A percentile compares a stretch with the other conserved stretches of the same genome.
These are phyloP conservation scores for Petrophora chlorosata DNA, from an alignment of 2,888 invertebrate genomes.

Conservation along the genomic window DNA sequence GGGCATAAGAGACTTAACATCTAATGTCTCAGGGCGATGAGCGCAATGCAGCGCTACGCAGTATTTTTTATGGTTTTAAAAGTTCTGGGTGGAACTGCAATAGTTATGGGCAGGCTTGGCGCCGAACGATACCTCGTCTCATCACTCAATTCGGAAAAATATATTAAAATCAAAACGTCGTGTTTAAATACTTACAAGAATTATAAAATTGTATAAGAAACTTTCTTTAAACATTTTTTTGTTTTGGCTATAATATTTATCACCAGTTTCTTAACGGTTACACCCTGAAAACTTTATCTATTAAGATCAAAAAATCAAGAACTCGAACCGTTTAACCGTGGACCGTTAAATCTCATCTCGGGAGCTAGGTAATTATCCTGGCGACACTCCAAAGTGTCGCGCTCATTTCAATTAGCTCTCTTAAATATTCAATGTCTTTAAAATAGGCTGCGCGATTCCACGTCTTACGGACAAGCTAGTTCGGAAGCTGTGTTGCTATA, in stretches of 20 bases:
- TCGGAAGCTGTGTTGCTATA: slow-evolving; percentile 40
- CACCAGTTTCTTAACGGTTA: background rate
- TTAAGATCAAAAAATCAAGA: slow-evolving; percentile 34
- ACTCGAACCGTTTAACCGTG: slow-evolving; percentile 63
- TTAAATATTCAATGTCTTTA: slow-evolving; percentile 84
- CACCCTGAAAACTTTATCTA: slow-evolving; percentile 2
- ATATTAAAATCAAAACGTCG: too few relatives aligned
- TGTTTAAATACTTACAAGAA: too few relatives aligned
- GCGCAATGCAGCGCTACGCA: too few relatives aligned
- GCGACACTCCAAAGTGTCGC: slow-evolving; percentile 82
- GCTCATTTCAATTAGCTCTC: slow-evolving; percentile 83
- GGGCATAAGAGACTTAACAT: too few relatives aligned
- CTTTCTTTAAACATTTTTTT: too few relatives aligned
- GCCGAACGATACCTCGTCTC: too few relatives aligned
- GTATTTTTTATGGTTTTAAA: too few relatives aligned
- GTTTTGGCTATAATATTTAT: background rate
- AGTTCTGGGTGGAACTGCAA: too few relatives aligned
- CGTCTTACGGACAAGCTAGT: slow-evolving; percentile 62
- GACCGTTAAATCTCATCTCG: slow-evolving; percentile 81
- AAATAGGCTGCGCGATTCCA: slow-evolving; percentile 79
- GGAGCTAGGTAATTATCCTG: slow-evolving; percentile 82
- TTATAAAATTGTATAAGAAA: too few relatives aligned
- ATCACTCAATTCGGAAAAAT: too few relatives aligned
- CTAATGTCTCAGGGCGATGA: too few relatives aligned
- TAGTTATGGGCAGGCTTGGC: too few relatives aligned